Evolutionary conservation across 2,888 invertebrate species (phyloP).

Genomic region (Drepana falcataria): DNA sequence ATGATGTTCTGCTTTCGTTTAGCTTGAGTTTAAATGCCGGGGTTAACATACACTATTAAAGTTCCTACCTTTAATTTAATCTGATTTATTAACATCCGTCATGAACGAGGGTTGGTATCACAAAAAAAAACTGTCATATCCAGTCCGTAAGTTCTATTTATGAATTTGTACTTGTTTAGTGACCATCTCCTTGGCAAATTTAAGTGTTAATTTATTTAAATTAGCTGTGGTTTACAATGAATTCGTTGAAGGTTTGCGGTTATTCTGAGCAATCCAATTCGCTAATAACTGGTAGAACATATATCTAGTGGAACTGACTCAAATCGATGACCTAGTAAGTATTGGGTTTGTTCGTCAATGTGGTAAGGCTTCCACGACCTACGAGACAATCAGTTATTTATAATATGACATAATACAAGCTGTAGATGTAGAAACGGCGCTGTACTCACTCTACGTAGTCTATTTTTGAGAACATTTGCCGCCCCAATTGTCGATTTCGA

Average conservation of each 20-base stretch:
- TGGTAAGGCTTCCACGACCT: not conserved
- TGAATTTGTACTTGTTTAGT: not conserved
- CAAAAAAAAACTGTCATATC: too few species aligned
- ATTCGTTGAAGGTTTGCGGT: conserved; percentile 23
- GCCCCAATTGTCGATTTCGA: too few species aligned
- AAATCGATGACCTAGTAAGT: not conserved
- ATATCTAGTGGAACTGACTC: conserved; percentile 16
- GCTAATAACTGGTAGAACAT: too few species aligned
- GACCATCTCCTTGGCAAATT: conserved; percentile 17
- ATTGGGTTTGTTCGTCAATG: not conserved
- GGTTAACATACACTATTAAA: not conserved
- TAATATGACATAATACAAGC: not conserved
- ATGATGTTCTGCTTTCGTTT: not conserved
- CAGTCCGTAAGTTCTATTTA: too few species aligned
- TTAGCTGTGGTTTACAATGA: too few species aligned
- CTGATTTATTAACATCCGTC: too few species aligned
- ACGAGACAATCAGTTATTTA: not conserved
- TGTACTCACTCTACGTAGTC: not conserved
- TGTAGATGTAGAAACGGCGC: not conserved
- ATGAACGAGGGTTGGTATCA: too few species aligned
- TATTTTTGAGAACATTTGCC: too few species aligned
- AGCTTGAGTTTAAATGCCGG: not conserved
- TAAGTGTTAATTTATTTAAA: too few species aligned
- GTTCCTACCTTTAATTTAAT: too few species aligned
- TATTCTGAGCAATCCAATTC: conserved; percentile 23